These are phyloP conservation scores for Drosophila vallismaia DNA, from an alignment of 2,888 invertebrate genomes.

Conservation along the genomic window DNA sequence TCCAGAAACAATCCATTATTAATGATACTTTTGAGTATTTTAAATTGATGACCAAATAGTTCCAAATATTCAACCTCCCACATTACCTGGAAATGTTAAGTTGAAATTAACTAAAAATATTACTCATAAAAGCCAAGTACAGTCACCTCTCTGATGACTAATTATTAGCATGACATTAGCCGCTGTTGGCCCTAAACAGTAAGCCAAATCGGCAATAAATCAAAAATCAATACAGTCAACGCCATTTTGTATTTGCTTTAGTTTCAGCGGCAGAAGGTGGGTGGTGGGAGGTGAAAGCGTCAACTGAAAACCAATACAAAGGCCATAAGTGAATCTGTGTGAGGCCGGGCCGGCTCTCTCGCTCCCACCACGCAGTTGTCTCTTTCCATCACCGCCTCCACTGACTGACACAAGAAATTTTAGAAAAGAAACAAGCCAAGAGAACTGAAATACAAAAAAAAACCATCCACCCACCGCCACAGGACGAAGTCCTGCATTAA, in stretches of 20 bases:
- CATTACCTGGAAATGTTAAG: too few species aligned
- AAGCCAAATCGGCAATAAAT: constrained; percentile 53
- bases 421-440: constrained; percentile 55
- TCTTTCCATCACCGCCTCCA: constrained; percentile 36
- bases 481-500: constrained; percentile 6
- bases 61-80: too few species aligned
- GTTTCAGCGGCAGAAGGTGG: constrained; percentile 22
- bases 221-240: constrained; percentile 70
- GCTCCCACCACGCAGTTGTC: constrained; percentile 17
- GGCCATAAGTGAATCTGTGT: constrained; percentile 69
- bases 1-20: too few species aligned
- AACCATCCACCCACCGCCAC: constrained; percentile 30
- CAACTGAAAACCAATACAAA: constrained; percentile 71
- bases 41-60: too few species aligned
- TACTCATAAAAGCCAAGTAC: constrained; percentile 2
- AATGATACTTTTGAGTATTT: too few species aligned
- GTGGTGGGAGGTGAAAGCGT: constrained; percentile 41
- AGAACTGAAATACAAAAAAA: constrained; percentile 5
- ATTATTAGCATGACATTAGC: constrained; percentile 23
- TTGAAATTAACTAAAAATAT: background rate
- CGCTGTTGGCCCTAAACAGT: constrained; percentile 24
- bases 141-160: constrained; percentile 11
- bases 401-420: constrained; percentile 61
- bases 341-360: constrained; percentile 7
- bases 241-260: constrained; percentile 62